Percentiles rank a stretch among this genome's conserved stretches.
phyloP scores from a whole-genome alignment of 64 coral and sea anemone genomes.

The Astreopora myriophthalma region DNA sequence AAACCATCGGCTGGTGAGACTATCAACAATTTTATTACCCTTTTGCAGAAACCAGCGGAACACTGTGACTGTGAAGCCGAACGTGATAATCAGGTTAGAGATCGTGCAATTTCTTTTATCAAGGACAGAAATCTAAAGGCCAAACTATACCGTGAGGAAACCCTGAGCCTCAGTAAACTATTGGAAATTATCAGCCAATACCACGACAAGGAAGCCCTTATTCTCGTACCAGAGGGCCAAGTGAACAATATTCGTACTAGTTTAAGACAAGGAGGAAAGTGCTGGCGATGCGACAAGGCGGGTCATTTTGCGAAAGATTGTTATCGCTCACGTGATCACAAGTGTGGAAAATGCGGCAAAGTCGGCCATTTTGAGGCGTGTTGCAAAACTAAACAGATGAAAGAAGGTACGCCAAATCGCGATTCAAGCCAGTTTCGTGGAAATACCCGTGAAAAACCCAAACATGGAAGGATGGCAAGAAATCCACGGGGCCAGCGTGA shows the following conservation, averaged over 20 bases:
- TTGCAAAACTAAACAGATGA: not conserved
- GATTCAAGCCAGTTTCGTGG: not conserved
- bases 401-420: not conserved
- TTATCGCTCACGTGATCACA: too few species aligned
- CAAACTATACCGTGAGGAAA: constrained; percentile 41
- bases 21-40: too few species aligned
- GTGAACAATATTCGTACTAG: not conserved
- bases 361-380: constrained; percentile 26
- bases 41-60: too few species aligned
- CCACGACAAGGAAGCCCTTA: constrained; percentile 56
- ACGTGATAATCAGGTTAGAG: too few species aligned
- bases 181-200: constrained; percentile 37
- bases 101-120: constrained; percentile 69
- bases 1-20: constrained; percentile 37
- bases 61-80: too few species aligned
- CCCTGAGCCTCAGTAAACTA: constrained; percentile 35
- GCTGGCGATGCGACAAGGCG: too few species aligned
- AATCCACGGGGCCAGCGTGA: not conserved
- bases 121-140: constrained; percentile 28
- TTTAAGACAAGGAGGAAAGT: not conserved
- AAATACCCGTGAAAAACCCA: not conserved
- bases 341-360: constrained; percentile 1
- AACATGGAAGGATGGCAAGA: not conserved
- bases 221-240: constrained; percentile 6
- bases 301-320: too few species aligned